A percentile compares a stretch with the other conserved stretches of the same genome.
Evolutionary conservation across 2,888 invertebrate genomes (phyloP).

Genomic region (Panopea generosa): DNA sequence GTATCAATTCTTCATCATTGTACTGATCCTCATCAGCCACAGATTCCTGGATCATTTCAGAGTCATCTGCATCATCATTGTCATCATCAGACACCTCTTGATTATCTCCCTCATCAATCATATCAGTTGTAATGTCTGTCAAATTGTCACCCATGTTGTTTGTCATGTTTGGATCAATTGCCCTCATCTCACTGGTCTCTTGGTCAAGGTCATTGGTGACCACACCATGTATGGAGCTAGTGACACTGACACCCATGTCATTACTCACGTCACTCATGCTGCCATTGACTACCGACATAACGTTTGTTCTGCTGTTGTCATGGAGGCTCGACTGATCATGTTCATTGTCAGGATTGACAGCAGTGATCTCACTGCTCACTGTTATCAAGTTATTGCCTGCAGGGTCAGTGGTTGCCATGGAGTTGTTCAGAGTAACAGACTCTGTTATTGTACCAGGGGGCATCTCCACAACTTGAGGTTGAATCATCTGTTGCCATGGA

Average conservation of each 20-base stretch:
- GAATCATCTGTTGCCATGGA: background rate
- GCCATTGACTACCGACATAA: background rate
- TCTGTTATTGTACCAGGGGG: too few relatives aligned
- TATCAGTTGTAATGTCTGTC: slow-evolving; percentile 25
- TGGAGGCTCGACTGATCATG: background rate
- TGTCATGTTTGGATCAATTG: slow-evolving; percentile 62
- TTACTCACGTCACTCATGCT: background rate
- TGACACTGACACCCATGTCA: slow-evolving; percentile 1
- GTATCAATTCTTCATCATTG: slow-evolving; percentile 19
- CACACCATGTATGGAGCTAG: slow-evolving; percentile 6
- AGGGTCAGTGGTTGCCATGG: background rate
- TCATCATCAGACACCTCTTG: slow-evolving; percentile 37
- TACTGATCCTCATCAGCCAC: slow-evolving; percentile 45
- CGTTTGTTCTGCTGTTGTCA: background rate
- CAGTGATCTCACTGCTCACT: background rate
- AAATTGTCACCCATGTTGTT: slow-evolving; percentile 33
- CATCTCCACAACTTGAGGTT: background rate
- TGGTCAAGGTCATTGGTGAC: slow-evolving; percentile 22
- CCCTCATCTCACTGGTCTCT: slow-evolving; percentile 38
- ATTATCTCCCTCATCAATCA: slow-evolving; percentile 45
- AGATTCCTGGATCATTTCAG: slow-evolving; percentile 44
- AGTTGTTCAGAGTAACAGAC: too few relatives aligned
- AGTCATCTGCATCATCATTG: slow-evolving; percentile 30
- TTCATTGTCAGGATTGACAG: background rate
- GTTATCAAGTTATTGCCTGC: background rate